Evolutionary conservation across 2,888 invertebrate genomes (phyloP), one percentile per base, ranked within the genome.

Genomic region (Hoplodrina blanda): DNA sequence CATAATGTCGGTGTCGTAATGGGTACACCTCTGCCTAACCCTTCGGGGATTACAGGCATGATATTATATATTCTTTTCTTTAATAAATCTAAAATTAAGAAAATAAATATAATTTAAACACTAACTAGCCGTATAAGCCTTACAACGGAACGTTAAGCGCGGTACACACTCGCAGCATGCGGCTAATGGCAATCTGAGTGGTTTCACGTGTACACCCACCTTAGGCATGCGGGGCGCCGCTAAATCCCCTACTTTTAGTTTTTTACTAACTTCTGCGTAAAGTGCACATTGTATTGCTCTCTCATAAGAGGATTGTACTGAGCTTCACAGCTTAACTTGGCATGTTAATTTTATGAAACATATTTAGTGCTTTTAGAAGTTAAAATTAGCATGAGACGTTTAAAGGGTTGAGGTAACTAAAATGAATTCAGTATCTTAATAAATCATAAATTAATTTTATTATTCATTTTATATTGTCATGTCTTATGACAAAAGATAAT

Each of bases 181-280:
- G 84, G 86, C 90, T 92, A 91, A 92, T 92, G 91, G 89, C 83
- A 72, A 85, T 86, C 89, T 92, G 94, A 94, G 94, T 94, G 94
- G 93, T 91, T 94, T 94, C 91, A 87, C 94, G 89, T 94, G 94
- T 94, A 90, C 84, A 67, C 89, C 76, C 91, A 91, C 93, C 93
- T 91, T 90, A 88, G 85, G 88, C 89, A 80, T 82, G 87, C 84
- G 88, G 90, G 90, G 88, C 66, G 87, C 85, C 85, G 78, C 81
- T 85, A 90, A 88, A 90, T 87, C 91, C 91, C 88, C 86, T 81
- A 90, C 92, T 91, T 91, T 91, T 91, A 92, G 91, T 93, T 94
- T 94, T 94, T 94, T 93, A 91, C 88, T 69, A 84, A 84, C 84
- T 81, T 87, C 84, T 83, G 85, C 88, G 85, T 84, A 85, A 84